A percentile compares a stretch with the other conserved stretches of the same genome.
These are phyloP conservation scores for Malurus elegans DNA, from an alignment of 2,113 vertebrate genomes.

Conservation along the genomic window DNA sequence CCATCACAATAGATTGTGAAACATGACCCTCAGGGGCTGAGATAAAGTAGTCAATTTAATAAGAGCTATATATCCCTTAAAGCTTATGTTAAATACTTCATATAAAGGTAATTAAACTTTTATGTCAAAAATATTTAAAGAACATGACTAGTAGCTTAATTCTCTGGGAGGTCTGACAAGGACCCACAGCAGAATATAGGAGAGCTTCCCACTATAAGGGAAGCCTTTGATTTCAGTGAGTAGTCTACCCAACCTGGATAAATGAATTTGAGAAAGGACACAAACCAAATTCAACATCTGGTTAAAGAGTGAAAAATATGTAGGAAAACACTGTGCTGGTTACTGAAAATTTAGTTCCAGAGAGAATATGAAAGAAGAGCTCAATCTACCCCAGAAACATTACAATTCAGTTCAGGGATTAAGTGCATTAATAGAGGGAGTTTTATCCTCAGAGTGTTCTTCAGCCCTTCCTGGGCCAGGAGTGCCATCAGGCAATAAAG, in stretches of 20 bases:
- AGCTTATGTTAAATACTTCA: not conserved
- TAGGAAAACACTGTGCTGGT: not conserved
- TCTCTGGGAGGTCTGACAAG: not conserved
- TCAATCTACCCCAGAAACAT: not conserved
- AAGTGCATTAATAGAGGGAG: not conserved
- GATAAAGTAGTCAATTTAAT: not conserved
- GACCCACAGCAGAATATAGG: not conserved
- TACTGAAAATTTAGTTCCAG: not conserved
- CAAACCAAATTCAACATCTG: not conserved
- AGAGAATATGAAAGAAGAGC: not conserved
- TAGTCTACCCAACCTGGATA: not conserved
- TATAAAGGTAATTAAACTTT: not conserved
- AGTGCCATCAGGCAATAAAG: not conserved
- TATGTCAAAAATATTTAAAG: not conserved
- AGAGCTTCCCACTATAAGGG: not conserved
- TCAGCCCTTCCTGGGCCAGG: not conserved
- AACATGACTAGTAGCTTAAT: not conserved
- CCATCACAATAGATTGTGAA: not conserved
- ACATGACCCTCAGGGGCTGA: fast-evolving
- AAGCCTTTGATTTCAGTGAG: not conserved
- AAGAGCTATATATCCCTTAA: not conserved
- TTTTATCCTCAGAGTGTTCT: not conserved
- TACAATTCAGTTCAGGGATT: not conserved
- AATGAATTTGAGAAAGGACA: not conserved
- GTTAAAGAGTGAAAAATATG: not conserved